Evolutionary conservation across 2,888 invertebrate genomes (phyloP).

Genomic region (Camptogramma bilineatum): DNA sequence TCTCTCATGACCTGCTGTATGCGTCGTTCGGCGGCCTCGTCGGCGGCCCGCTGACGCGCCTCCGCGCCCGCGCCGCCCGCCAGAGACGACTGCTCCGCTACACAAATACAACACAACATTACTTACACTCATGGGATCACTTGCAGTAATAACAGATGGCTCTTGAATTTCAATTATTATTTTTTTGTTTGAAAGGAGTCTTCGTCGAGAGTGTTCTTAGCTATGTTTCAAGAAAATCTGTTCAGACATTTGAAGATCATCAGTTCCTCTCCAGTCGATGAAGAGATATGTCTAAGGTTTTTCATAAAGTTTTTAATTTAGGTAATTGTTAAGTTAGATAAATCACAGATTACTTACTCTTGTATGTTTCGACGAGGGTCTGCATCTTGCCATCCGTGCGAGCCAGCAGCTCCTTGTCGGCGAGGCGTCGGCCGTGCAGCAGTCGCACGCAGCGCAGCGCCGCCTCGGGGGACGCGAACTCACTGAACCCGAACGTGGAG

Average conservation of each 20-base stretch:
- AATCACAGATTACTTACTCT: constrained; percentile 85
- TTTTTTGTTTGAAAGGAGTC: no score
- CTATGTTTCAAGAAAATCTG: no score
- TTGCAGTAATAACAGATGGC: no score
- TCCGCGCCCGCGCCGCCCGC: constrained; percentile 77
- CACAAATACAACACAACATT: neutral
- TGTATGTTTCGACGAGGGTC: constrained; percentile 96
- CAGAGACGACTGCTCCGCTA: constrained; percentile 67
- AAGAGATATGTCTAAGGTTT: no score
- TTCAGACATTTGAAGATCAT: no score
- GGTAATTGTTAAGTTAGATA: no score
- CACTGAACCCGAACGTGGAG: constrained; percentile 99
- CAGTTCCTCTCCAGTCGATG: no score
- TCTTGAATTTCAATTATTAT: no score
- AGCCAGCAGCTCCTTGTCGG: constrained; percentile 97
- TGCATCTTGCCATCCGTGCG: constrained; percentile 99
- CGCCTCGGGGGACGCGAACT: constrained; percentile 96
- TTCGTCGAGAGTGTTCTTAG: no score
- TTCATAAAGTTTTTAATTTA: no score
- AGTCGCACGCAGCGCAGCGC: constrained; percentile 97
- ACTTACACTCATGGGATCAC: no score
- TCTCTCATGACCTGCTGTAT: constrained; percentile 93
- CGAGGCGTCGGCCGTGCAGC: constrained; percentile 96
- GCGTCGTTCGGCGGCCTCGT: constrained; percentile 90
- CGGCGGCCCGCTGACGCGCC: constrained; percentile 90